Base-by-base conservation (phyloP, 2,113 vertebrate genomes). In the Tursiops truncatus region DNA sequence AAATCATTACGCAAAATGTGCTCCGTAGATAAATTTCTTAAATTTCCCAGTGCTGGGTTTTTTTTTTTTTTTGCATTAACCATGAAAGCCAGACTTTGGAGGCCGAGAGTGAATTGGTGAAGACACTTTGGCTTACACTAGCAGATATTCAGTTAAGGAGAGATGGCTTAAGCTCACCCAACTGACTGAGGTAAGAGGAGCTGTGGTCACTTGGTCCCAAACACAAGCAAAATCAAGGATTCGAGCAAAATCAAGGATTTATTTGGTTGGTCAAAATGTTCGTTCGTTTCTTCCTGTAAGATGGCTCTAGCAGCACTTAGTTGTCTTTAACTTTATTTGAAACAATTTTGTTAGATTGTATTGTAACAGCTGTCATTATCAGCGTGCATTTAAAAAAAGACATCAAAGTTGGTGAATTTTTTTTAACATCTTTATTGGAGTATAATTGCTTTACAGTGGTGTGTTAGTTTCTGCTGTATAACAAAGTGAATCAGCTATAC, bases 241-340 rank as follows among this genome's bases (percentile, higher is more conserved):
- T 91, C 36, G 33, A 92, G 60, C 28, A 73, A 65, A 56, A 71
- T 11, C 41, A 71, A 80, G 17, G 38, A 18, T 36, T 91, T 56
- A 53, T 53, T 53, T 5, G 53, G 53, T 53, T 53, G 53, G 53
- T 17, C 53, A 53, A 53, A 53, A 53, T 17, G 53, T 53, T 53
- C 15, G 5, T 53, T 53, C 15, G 15, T 53, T 53, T 53, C 2
- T 18, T 53, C 17, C 15, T 1, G 0, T 53, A 53, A 53, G 53
- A 53, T 53, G 53, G 53, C 53, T 53, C 15, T 53, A 53, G 53
- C 53, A 53, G 53, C 53, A 53, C 53, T 53, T 53, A 53, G 53
- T 18, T 53, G 53, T 53, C 15, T 53, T 53, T 53, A 53, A 53
- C 5, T 17, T 53, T 1, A 53, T 53, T 6, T 53, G 15, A 17